These are phyloP conservation scores for Leucania comma DNA, from an alignment of 2,888 invertebrate genomes.

Conservation along the genomic window DNA sequence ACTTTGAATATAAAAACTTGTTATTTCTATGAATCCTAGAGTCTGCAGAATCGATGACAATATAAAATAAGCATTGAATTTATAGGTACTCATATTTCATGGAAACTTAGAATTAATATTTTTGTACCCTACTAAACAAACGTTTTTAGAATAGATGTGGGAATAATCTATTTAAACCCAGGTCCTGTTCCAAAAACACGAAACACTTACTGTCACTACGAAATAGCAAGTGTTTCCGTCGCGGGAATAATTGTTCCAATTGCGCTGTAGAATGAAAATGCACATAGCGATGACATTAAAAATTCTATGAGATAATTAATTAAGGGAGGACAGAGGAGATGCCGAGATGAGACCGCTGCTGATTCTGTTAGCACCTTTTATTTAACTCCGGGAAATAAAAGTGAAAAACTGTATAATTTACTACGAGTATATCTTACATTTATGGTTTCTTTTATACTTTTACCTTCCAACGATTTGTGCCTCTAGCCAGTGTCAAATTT, in stretches of 20 bases:
- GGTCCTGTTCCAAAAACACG: neutral
- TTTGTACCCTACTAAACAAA: neutral
- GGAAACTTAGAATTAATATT: neutral
- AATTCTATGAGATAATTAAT: slow-evolving; percentile 59
- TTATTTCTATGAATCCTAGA: slow-evolving; percentile 44
- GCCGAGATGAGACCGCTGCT: slow-evolving; percentile 41
- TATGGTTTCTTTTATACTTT: no score
- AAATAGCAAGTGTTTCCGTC: slow-evolving; percentile 29
- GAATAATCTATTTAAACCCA: slow-evolving; percentile 4
- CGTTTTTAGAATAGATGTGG: neutral
- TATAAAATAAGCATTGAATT: slow-evolving; percentile 25
- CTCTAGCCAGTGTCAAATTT: no score
- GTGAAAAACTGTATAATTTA: slow-evolving; percentile 12
- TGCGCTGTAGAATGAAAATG: slow-evolving; percentile 53
- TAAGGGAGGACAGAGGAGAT: slow-evolving; percentile 36
- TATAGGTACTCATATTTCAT: slow-evolving; percentile 4
- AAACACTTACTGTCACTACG: slow-evolving; percentile 15
- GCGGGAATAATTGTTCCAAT: slow-evolving; percentile 45
- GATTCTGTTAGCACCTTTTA: slow-evolving; percentile 50
- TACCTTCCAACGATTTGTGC: no score
- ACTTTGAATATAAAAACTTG: slow-evolving; percentile 52
- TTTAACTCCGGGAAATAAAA: slow-evolving; percentile 33
- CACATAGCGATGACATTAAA: slow-evolving; percentile 61
- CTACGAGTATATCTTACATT: no score
- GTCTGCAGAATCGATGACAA: slow-evolving; percentile 29